Percentiles rank a stretch among this genome's conserved stretches.
Evolutionary conservation across 2,888 invertebrate species (phyloP).

Genomic region (Hirtodrosophila duncani): DNA sequence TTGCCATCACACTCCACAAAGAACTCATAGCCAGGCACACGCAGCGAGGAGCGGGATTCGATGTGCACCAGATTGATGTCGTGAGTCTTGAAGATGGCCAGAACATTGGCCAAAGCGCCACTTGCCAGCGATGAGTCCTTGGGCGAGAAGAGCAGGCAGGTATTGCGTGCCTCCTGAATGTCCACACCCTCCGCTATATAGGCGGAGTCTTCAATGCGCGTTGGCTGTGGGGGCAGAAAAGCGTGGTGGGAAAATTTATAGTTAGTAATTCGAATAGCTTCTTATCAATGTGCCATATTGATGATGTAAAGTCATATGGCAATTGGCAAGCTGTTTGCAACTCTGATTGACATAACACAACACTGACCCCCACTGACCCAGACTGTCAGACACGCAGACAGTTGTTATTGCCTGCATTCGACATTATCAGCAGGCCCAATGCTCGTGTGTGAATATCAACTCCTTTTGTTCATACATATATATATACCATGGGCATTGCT

Average conservation of each 20-base stretch:
- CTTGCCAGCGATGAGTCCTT: slow-evolving; percentile 83
- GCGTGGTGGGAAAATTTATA: background rate
- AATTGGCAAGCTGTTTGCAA: no score
- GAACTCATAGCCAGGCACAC: slow-evolving; percentile 92
- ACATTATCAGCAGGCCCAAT: no score
- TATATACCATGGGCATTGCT: no score
- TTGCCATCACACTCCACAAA: slow-evolving; percentile 93
- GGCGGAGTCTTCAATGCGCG: slow-evolving; percentile 88
- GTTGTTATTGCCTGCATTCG: no score
- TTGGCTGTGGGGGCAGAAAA: slow-evolving; percentile 81
- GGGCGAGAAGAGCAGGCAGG: slow-evolving; percentile 92
- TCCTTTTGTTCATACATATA: no score
- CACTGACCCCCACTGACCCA: no score
- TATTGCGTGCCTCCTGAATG: slow-evolving; percentile 83
- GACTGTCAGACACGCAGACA: no score
- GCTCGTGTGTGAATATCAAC: no score
- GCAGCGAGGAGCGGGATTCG: slow-evolving; percentile 93
- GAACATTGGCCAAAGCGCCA: slow-evolving; percentile 91
- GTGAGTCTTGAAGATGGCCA: slow-evolving; percentile 91
- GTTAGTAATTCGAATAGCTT: background rate
- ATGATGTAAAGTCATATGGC: no score
- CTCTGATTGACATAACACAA: no score
- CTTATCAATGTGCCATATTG: no score
- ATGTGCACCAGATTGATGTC: slow-evolving; percentile 92
- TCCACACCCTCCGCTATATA: slow-evolving; percentile 90